These are phyloP conservation scores for Hyperoplus immaculatus DNA, from an alignment of 2,797 vertebrate species.

Conservation along the genomic window DNA sequence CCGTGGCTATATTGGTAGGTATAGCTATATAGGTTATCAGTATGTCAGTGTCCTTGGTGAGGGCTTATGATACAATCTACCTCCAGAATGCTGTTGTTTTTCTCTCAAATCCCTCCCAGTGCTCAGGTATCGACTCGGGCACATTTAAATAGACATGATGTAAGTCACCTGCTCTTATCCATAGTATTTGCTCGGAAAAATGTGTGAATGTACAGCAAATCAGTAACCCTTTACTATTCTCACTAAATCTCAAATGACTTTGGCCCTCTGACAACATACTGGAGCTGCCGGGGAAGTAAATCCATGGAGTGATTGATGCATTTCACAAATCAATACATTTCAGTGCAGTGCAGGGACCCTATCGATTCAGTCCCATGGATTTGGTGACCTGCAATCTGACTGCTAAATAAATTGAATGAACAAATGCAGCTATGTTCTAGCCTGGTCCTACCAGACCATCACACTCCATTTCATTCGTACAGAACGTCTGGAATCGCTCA, in stretches of 20 bases:
- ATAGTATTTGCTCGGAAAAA: not conserved
- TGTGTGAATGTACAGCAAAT: not conserved
- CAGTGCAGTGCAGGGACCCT: not conserved
- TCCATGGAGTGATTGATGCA: not conserved
- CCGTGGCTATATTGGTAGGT: too few relatives aligned
- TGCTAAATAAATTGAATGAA: not conserved
- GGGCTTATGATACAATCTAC: not conserved
- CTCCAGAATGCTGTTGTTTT: not conserved
- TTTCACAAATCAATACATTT: not conserved
- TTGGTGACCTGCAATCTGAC: not conserved
- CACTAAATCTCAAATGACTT: not conserved
- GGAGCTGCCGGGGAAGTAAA: not conserved
- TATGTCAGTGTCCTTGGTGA: conserved; percentile 16
- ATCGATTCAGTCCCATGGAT: not conserved
- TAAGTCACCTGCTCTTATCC: not conserved
- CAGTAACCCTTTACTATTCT: not conserved
- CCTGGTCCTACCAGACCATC: too few relatives aligned
- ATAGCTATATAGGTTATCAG: conserved; percentile 1
- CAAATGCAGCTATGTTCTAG: not conserved
- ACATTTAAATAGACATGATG: not conserved
- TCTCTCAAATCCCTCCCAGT: conserved; percentile 12
- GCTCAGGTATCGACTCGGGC: conserved; percentile 5
- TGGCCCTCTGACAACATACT: not conserved
- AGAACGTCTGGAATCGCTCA: too few relatives aligned
- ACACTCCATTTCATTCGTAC: too few relatives aligned